These are phyloP conservation scores for Panopea generosa DNA, from an alignment of 2,888 invertebrate genomes.

Conservation along the genomic window DNA sequence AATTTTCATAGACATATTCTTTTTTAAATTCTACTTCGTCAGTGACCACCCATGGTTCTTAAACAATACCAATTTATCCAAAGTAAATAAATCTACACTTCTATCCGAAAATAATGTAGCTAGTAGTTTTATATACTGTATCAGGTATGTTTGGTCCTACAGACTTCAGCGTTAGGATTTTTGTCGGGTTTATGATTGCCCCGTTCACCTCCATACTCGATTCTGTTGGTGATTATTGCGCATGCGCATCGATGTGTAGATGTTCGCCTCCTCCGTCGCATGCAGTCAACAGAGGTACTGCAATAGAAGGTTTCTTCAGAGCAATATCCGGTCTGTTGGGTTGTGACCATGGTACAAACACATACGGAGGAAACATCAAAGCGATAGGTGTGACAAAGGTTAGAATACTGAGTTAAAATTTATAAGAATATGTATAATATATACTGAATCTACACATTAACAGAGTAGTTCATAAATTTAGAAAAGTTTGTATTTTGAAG, in stretches of 20 bases:
- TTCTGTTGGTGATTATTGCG: slow-evolving; percentile 93
- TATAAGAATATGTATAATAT: no score
- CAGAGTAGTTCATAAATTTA: no score
- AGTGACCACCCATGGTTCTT: no score
- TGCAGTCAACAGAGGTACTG: slow-evolving; percentile 90
- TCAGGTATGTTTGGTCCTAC: slow-evolving; percentile 67
- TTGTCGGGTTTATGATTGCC: slow-evolving; percentile 72
- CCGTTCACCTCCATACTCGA: slow-evolving; percentile 75
- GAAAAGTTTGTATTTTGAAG: no score
- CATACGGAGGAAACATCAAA: slow-evolving; percentile 95
- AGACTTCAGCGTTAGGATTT: slow-evolving; percentile 60
- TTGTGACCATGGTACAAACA: slow-evolving; percentile 94
- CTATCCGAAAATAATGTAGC: no score
- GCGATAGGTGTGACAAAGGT: slow-evolving; percentile 94
- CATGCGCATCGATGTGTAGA: slow-evolving; percentile 89
- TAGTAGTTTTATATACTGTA: no score
- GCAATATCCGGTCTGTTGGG: slow-evolving; percentile 93
- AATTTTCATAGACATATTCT: no score
- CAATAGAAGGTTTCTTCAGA: slow-evolving; percentile 93
- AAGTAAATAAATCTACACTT: no score
- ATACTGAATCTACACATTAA: no score
- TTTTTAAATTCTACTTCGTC: no score
- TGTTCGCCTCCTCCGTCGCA: slow-evolving; percentile 93
- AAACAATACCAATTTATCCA: no score
- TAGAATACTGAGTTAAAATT: no score